phyloP scores from a whole-genome alignment of 2,113 vertebrate species.

The Phylloscopus trochilus region DNA sequence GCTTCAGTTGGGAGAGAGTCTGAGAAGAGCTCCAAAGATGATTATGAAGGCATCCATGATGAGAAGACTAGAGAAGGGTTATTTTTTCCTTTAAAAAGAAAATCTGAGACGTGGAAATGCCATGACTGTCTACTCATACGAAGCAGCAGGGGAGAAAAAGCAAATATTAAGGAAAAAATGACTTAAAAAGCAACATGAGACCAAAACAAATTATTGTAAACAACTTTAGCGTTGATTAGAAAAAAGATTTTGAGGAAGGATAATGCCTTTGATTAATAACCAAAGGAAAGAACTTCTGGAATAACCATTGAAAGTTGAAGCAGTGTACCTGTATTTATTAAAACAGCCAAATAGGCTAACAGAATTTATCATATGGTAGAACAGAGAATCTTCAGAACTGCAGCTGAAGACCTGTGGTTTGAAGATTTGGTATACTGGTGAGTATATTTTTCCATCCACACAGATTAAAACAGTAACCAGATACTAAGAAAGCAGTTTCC shows the following conservation, averaged over 20 bases:
- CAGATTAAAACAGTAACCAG: neutral
- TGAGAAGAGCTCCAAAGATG: neutral
- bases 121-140: neutral
- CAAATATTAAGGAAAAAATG: neutral
- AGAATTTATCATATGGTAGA: neutral
- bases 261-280: neutral
- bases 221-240: neutral
- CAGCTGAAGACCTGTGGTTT: neutral
- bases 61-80: neutral
- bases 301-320: neutral
- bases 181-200: neutral
- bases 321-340: neutral
- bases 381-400: neutral
- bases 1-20: neutral
- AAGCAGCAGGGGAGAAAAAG: neutral
- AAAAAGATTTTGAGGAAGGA: neutral
- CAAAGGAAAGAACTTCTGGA: neutral
- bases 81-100: neutral
- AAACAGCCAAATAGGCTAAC: neutral
- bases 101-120: neutral
- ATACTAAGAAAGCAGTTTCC: neutral
- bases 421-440: neutral
- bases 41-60: neutral
- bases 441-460: neutral
- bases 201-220: neutral